Evolutionary conservation across 2,113 vertebrate genomes (phyloP), one percentile per base, ranked within the genome.

Genomic region (Megaptera novaeangliae): DNA sequence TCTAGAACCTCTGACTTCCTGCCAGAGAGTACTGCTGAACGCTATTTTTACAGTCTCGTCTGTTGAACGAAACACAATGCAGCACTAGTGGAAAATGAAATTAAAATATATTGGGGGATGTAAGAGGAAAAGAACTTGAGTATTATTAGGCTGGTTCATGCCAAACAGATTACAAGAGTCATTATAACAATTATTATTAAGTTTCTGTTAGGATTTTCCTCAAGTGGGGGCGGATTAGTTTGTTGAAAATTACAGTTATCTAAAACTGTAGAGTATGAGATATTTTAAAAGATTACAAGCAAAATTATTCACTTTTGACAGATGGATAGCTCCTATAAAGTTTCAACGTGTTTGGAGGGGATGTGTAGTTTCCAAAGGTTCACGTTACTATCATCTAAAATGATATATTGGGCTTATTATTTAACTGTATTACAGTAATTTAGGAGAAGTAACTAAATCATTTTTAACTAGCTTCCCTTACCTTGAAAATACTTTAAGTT

Each of bases 211-310:
- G 93, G 88, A 98, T 97, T 96, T 44, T 97, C 21, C 80, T 95
- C 81, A 95, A 96, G 94, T 71, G 80, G 78, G 78, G 82, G 66
- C 68, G 46, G 80, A 84, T 85, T 91, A 63, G 17, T 81, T 29
- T 90, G 95, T 96, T 98, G 96, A 98, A 98, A 98, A 98, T 97
- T 96, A 96, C 96, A 94, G 68, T 96, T 93, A 97, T 93, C 72
- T 85, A 97, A 82, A 86, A 64, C 39, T 85, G 3, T 2, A 83
- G 39, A 86, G 55, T 89, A 72, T 74, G 80, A 91, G 29, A 86
- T 96, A 96, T 96, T 93, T 86, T 94, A 83, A 95, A 84, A 94
- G 88, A 97, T 96, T 98, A 96, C 52, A 85, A 90, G 21, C 14
- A 96, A 95, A 94, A 90, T 96, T 88, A 92, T 63, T 11, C 12